phyloP scores from a whole-genome alignment of 2,113 vertebrate genomes.

The Puffinus mauretanicus region DNA sequence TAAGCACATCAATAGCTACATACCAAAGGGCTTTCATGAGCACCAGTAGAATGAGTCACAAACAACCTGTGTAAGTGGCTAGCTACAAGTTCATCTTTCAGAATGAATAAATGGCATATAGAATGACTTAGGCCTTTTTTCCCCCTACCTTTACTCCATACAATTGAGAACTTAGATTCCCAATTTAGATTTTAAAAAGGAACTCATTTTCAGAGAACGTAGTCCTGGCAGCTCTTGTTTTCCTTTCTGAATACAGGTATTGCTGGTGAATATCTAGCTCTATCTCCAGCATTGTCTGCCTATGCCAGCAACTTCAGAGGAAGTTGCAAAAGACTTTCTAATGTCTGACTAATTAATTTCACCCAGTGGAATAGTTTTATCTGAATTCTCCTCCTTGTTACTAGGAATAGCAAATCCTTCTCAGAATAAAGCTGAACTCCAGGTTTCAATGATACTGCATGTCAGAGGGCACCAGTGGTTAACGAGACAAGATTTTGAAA shows the following conservation, averaged over 20 bases:
- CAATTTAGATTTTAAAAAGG: not conserved
- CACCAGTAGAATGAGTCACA: not conserved
- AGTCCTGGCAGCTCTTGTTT: not conserved
- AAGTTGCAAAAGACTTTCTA: not conserved
- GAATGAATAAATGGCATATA: not conserved
- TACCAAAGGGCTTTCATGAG: not conserved
- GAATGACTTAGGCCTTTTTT: not conserved
- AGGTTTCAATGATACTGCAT: not conserved
- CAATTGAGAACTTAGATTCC: not conserved
- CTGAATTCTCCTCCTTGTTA: not conserved
- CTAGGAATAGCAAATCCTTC: not conserved
- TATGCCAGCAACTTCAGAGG: not conserved
- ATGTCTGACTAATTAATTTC: not conserved
- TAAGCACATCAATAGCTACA: not conserved
- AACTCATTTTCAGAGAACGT: not conserved
- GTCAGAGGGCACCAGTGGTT: not conserved
- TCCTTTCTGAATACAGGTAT: not conserved
- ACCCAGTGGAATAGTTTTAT: not conserved
- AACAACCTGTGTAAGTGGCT: not conserved
- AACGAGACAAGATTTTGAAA: not conserved
- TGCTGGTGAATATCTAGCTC: not conserved
- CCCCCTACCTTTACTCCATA: not conserved
- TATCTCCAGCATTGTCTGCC: accelerated
- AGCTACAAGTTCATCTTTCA: not conserved
- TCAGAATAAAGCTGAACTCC: not conserved